Conservation (phyloP, 2,888 invertebrate species). For the Acanthococcus lagerstroemiae region DNA sequence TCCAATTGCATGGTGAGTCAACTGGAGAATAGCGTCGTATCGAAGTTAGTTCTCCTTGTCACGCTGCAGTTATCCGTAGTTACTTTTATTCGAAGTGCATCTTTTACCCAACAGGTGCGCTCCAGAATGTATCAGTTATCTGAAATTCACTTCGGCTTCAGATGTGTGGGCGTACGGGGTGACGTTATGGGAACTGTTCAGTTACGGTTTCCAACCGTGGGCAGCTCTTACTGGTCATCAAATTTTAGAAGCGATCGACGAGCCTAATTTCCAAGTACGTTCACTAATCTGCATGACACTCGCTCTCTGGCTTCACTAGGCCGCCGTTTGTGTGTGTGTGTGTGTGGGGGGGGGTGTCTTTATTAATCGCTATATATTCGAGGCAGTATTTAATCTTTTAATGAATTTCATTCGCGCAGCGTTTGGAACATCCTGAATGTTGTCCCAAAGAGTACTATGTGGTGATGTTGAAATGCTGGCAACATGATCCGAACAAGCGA, state of each 20-base stretch:
- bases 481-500: slow-evolving; percentile 75
- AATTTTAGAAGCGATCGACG: slow-evolving; percentile 90
- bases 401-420: slow-evolving; percentile 44
- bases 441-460: slow-evolving; percentile 88
- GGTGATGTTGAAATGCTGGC: slow-evolving; percentile 93
- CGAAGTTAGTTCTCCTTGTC: neutral
- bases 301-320: too few relatives aligned
- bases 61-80: slow-evolving; percentile 11
- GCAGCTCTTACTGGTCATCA: slow-evolving; percentile 86
- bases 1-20: slow-evolving; percentile 85
- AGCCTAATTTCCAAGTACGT: slow-evolving; percentile 67
- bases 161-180: slow-evolving; percentile 98
- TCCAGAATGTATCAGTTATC: slow-evolving; percentile 91
- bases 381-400: neutral
- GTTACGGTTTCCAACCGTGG: slow-evolving; percentile 98
- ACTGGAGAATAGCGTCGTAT: too few relatives aligned
- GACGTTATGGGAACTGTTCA: slow-evolving; percentile 99
- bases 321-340: too few relatives aligned
- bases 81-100: slow-evolving; percentile 24
- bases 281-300: too few relatives aligned
- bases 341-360: neutral
- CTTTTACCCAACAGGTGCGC: slow-evolving; percentile 61
- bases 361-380: slow-evolving; percentile 1
- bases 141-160: slow-evolving; percentile 90
- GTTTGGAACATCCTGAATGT: slow-evolving; percentile 85